A percentile compares a stretch with the other conserved stretches of the same genome.
Conservation (phyloP, 2,888 invertebrate species). For the Drosophila borealis region DNA sequence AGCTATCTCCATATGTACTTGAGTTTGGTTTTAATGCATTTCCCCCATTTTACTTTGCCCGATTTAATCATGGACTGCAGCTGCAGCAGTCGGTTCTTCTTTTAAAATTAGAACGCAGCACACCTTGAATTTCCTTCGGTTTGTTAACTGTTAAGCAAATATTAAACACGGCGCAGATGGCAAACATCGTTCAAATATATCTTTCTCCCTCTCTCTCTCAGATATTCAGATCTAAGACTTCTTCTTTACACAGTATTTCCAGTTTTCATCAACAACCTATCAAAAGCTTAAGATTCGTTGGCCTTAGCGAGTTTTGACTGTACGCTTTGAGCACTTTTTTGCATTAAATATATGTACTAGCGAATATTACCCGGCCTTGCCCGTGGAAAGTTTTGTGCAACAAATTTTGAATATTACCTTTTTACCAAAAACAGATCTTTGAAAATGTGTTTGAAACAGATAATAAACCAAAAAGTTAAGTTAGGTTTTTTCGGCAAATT, state of each 20-base stretch:
- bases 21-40: constrained; percentile 66
- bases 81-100: constrained; percentile 14
- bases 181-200: constrained; percentile 22
- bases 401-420: too few species aligned
- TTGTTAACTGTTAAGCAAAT: constrained; percentile 56
- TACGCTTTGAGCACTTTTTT: too few species aligned
- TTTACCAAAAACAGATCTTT: too few species aligned
- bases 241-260: constrained; percentile 6
- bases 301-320: not conserved
- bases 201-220: not conserved
- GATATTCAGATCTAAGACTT: not conserved
- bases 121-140: constrained; percentile 40
- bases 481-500: too few species aligned
- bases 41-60: constrained; percentile 24
- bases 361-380: too few species aligned
- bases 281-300: not conserved
- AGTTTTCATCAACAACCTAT: not conserved
- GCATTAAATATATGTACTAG: too few species aligned
- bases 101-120: constrained; percentile 55
- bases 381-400: too few species aligned
- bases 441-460: too few species aligned
- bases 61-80: constrained; percentile 13
- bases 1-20: constrained; percentile 50
- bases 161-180: constrained; percentile 34
- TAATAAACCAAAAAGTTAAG: too few species aligned